Evolutionary conservation across 2,797 vertebrate species (phyloP), one percentile per base, ranked within the genome.

Genomic region (Argya squamiceps): DNA sequence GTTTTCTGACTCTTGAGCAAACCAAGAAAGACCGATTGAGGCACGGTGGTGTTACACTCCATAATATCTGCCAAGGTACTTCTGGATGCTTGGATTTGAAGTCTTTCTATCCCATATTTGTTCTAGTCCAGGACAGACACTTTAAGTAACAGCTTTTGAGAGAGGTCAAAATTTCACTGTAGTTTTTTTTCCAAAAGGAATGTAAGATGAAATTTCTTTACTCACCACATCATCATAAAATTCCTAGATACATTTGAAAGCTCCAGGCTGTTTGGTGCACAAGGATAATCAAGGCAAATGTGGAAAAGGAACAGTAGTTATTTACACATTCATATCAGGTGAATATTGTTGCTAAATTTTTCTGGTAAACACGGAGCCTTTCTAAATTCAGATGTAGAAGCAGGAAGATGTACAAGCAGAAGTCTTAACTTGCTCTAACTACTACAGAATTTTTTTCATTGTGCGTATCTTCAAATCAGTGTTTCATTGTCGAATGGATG

Each of bases 391-490:
- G 52, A 82, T 97, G 76, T 96, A 92, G 95, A 92, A 95, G 95
- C 88, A 77, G 94, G 67, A 95, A 93, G 96, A 96, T 50, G 65
- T 96, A 91, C 67, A 96, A 93, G 59, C 88, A 95, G 81, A 97
- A 89, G 89, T 96, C 95, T 96, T 96, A 95, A 92, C 52, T 89
- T 96, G 56, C 43, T 93, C 7, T 85, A 67, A 67, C 56, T 95
- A 78, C 80, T 79, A 43, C 41, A 75, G 58, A 18, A 1, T 26
- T 11, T n/a, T 83, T 78, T 84, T 55, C 69, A 37, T 82, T 67
- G 37, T 75, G n/a, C 15, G 6, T 84, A 58, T 92, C 50, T 93
- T 84, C 68, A 92, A 68, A 75, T 93, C 2, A 6, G 7, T 74
- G 32, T 89, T 80, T 81, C 30, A 41, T 17, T 87, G 50, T 58